Conservation (phyloP, 2,113 vertebrate genomes). For the Psilopogon haemacephalus region DNA sequence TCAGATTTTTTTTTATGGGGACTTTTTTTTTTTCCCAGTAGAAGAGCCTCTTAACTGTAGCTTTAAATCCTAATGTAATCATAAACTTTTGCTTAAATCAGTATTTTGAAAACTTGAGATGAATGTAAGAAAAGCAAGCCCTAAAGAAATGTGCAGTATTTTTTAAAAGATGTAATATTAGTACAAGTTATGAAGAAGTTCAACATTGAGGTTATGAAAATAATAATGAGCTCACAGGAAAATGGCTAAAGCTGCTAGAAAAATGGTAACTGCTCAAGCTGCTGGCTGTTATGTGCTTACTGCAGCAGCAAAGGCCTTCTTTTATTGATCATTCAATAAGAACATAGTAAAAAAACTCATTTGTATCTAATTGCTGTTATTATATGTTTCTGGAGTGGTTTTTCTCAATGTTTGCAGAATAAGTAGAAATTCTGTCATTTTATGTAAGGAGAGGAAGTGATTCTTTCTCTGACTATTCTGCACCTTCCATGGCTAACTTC, state of each 20-base stretch:
- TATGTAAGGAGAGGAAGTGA: neutral
- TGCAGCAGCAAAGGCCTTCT: accelerated
- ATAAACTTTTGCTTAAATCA: neutral
- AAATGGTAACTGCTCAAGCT: neutral
- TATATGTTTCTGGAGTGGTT: neutral
- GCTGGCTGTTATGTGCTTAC: neutral
- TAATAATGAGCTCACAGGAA: neutral
- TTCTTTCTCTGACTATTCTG: neutral
- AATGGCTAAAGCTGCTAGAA: neutral
- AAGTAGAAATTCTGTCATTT: neutral
- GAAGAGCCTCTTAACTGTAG: neutral
- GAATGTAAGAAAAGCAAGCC: neutral
- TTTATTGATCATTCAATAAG: neutral
- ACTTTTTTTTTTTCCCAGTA: neutral
- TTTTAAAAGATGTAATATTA: neutral
- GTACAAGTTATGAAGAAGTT: neutral
- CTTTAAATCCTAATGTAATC: neutral
- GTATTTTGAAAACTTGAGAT: neutral
- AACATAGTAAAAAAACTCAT: neutral
- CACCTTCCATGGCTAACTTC: neutral
- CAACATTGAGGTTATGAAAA: neutral
- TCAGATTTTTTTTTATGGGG: neutral
- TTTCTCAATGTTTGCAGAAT: neutral
- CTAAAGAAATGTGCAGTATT: neutral
- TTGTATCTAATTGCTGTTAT: neutral